Percentiles rank a stretch among this genome's conserved stretches.
Conservation (phyloP, 2,797 vertebrate genomes). For the Peromyscus aztecus region DNA sequence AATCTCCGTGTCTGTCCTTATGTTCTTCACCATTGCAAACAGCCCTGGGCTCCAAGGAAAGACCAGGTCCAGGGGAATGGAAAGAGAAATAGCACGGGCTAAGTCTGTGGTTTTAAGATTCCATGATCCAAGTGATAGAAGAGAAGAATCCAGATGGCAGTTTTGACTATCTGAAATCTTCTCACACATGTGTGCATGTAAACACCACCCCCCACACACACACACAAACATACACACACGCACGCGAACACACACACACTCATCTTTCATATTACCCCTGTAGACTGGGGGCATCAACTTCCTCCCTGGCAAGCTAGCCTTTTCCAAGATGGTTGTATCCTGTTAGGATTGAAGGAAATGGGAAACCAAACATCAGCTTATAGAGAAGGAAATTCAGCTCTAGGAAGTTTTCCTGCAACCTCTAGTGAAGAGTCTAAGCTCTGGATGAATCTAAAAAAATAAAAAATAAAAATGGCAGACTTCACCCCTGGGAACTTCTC, state of each 20-base stretch:
- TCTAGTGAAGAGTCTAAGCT: not conserved
- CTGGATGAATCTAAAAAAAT: constrained; percentile 8
- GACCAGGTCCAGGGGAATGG: not conserved
- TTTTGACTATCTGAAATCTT: not conserved
- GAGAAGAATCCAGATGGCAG: not conserved
- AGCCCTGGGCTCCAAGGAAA: not conserved
- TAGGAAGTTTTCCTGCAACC: not conserved
- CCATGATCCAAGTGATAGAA: not conserved
- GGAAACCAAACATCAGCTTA: not conserved
- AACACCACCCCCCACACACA: not conserved
- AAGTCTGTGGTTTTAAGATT: not conserved
- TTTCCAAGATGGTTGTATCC: not conserved
- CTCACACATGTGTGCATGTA: not conserved
- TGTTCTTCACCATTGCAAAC: not conserved
- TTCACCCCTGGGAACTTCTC: not conserved
- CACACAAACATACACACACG: not conserved
- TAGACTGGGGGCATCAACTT: not conserved
- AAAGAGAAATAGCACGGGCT: not conserved
- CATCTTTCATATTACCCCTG: not conserved
- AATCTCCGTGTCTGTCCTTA: not conserved
- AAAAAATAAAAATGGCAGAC: not conserved
- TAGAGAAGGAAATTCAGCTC: not conserved
- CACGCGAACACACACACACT: not conserved
- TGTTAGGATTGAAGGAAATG: not conserved
- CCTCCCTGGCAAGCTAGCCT: not conserved